Conservation (phyloP, 1,140 invertebrate genomes). For the Berghia stephanieae region DNA sequence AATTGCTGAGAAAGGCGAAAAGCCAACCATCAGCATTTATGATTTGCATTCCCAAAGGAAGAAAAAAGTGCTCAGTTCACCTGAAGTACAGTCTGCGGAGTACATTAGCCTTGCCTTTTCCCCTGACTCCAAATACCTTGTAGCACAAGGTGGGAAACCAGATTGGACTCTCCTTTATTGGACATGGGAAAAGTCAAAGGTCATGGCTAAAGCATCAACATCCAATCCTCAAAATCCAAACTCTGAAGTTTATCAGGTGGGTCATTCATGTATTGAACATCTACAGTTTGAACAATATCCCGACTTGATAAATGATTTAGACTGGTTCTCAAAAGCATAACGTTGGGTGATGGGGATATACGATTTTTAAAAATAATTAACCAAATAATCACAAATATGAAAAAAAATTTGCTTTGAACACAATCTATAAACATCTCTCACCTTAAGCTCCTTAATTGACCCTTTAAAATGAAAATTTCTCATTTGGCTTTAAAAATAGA, state of each 20-base stretch:
- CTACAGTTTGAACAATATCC: too few relatives aligned
- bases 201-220: slow-evolving; percentile 79
- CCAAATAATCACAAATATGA: too few relatives aligned
- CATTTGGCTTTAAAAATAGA: too few relatives aligned
- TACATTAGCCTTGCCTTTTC: slow-evolving; percentile 81
- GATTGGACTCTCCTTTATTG: slow-evolving; percentile 84
- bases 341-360: too few relatives aligned
- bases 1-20: slow-evolving; percentile 66
- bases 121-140: slow-evolving; percentile 80
- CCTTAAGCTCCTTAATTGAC: too few relatives aligned
- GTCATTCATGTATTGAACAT: too few relatives aligned
- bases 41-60: slow-evolving; percentile 68
- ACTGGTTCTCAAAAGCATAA: too few relatives aligned
- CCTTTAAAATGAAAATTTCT: too few relatives aligned
- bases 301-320: too few relatives aligned
- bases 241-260: slow-evolving; percentile 67
- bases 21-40: slow-evolving; percentile 67
- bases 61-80: slow-evolving; percentile 60
- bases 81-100: slow-evolving; percentile 67
- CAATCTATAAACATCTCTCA: too few relatives aligned
- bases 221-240: slow-evolving; percentile 63
- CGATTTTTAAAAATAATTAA: too few relatives aligned
- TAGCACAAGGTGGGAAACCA: slow-evolving; percentile 80
- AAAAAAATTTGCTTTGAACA: too few relatives aligned
- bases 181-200: slow-evolving; percentile 84